A percentile compares a stretch with the other conserved stretches of the same genome.
Conservation (phyloP, 30 jellyfish, hydroid and myxozoan genomes). For the Turritopsis dohrnii region DNA sequence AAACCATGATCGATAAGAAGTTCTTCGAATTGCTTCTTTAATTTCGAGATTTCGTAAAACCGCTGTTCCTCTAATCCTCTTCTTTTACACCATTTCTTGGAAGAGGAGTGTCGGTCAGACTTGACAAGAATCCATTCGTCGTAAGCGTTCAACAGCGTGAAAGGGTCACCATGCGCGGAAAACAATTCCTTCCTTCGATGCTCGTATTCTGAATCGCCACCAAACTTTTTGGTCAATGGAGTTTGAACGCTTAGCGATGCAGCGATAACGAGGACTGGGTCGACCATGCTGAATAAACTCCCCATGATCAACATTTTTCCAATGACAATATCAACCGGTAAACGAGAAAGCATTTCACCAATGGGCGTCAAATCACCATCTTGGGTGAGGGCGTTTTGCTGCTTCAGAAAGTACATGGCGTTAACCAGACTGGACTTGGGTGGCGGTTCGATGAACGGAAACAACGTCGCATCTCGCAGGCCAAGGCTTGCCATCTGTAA, state of each 20-base stretch:
- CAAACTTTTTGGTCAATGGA: conserved; percentile 77
- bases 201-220: conserved; percentile 73
- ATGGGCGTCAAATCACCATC: conserved; percentile 71
- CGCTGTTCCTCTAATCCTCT: conserved; percentile 94
- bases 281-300: conserved; percentile 68
- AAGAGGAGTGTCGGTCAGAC: conserved; percentile 53
- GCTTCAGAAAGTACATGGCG: conserved; percentile 58
- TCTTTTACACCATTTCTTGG: conserved; percentile 92
- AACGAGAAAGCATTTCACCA: conserved; percentile 85
- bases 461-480: conserved; percentile 65
- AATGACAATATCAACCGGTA: conserved; percentile 91
- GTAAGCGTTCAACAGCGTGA: conserved; percentile 66
- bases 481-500: conserved; percentile 97
- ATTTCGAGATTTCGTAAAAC: conserved; percentile 83
- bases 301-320: conserved; percentile 96
- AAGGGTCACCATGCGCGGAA: conserved; percentile 97
- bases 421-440: conserved; percentile 65
- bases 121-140: conserved; percentile 90
- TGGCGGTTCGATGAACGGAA: conserved; percentile 97
- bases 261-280: conserved; percentile 83
- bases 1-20: conserved; percentile 59
- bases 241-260: conserved; percentile 95
- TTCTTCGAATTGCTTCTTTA: conserved; percentile 84
- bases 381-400: conserved; percentile 70
- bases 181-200: conserved; percentile 66